Evolutionary conservation across 2,888 invertebrate genomes (phyloP).

Genomic region (Himalopsyche japonica): DNA sequence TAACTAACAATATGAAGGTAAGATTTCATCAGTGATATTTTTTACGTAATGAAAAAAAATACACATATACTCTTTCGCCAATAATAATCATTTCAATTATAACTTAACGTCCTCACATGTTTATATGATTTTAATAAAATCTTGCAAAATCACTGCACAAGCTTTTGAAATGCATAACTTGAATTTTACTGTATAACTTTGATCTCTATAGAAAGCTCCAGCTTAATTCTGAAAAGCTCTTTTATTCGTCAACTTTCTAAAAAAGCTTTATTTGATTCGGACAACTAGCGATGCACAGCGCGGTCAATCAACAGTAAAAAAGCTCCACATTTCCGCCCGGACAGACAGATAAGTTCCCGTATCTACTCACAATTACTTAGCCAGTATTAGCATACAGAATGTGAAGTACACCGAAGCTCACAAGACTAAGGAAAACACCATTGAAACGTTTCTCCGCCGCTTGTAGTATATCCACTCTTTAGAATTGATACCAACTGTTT

Average conservation of each 20-base stretch:
- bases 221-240: not conserved
- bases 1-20: not conserved
- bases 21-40: no score
- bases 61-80: no score
- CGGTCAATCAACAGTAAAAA: not conserved
- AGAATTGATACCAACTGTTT: conserved; percentile 24
- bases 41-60: no score
- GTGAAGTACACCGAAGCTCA: conserved; percentile 12
- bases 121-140: no score
- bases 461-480: conserved; percentile 19
- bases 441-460: conserved; percentile 18
- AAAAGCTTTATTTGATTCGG: not conserved
- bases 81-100: no score
- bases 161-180: not conserved
- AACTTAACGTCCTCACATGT: no score
- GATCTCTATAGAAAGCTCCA: not conserved
- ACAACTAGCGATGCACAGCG: not conserved
- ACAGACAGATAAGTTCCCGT: conserved; percentile 7
- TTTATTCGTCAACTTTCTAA: not conserved
- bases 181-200: not conserved
- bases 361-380: conserved; percentile 29
- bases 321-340: not conserved
- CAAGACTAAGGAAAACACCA: conserved; percentile 32
- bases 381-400: conserved; percentile 30
- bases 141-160: no score